Evolutionary conservation across 2,888 invertebrate species (phyloP).

Genomic region (Chrysopilus asiliformis): DNA sequence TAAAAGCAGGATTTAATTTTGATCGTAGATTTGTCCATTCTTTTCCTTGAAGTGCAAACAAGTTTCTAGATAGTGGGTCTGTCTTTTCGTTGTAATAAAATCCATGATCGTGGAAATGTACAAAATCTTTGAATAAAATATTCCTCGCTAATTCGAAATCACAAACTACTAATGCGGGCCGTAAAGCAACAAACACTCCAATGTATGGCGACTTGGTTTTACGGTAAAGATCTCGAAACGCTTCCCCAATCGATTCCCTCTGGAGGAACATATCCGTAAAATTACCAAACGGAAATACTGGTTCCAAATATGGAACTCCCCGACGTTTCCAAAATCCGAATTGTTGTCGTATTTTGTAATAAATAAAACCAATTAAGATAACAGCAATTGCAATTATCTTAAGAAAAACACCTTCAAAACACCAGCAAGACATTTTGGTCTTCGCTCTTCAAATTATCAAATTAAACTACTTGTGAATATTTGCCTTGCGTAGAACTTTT

Average conservation of each 20-base stretch:
- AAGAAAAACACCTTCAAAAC: no score
- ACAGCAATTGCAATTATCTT: no score
- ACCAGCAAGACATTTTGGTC: no score
- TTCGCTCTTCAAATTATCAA: no score
- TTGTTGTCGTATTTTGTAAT: no score
- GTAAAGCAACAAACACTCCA: constrained; percentile 48
- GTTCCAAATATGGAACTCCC: constrained; percentile 42
- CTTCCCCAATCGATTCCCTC: constrained; percentile 46
- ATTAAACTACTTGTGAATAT: no score
- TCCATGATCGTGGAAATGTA: constrained; percentile 51
- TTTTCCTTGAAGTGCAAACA: constrained; percentile 44
- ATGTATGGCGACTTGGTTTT: constrained; percentile 30
- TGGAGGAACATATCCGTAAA: constrained; percentile 41
- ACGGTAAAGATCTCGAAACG: constrained; percentile 45
- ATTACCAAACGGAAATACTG: constrained; percentile 50
- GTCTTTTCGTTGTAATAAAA: constrained; percentile 46
- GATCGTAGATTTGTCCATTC: constrained; percentile 49
- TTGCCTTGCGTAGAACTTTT: no score
- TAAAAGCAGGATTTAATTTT: constrained; percentile 52
- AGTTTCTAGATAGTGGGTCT: constrained; percentile 46
- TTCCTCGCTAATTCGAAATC: constrained; percentile 48
- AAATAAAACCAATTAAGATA: no score
- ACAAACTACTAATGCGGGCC: constrained; percentile 46
- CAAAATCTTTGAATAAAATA: constrained; percentile 48
- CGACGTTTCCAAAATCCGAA: constrained; percentile 46